These are phyloP conservation scores for Andrena praecox DNA, from an alignment of 2,888 invertebrate species.

Conservation along the genomic window DNA sequence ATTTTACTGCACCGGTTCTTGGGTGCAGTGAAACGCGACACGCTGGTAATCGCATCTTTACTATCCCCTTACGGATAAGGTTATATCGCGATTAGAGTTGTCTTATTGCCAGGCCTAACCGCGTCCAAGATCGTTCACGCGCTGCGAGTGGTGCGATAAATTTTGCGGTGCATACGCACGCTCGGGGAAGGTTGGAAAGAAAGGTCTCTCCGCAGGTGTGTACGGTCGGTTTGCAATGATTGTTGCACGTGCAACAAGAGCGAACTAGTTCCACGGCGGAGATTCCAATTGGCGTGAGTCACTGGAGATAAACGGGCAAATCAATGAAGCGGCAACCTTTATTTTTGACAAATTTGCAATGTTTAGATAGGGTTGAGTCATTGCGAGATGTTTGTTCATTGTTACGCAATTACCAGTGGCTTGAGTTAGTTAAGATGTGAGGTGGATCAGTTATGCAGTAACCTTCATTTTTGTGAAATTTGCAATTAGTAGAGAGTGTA, in stretches of 20 bases:
- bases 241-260: conserved; percentile 15
- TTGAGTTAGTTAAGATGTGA: too few species aligned
- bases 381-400: too few species aligned
- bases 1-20: conserved; percentile 22
- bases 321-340: neutral
- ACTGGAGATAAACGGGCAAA: neutral
- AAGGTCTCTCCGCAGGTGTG: conserved; percentile 43
- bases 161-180: conserved; percentile 28
- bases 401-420: too few species aligned
- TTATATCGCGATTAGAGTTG: conserved; percentile 41
- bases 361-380: too few species aligned
- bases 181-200: conserved; percentile 7
- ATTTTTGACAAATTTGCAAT: neutral
- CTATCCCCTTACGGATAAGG: conserved; percentile 37
- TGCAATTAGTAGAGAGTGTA: neutral
- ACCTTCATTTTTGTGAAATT: neutral
- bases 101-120: conserved; percentile 50
- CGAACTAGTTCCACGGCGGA: conserved; percentile 6
- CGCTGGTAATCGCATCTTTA: conserved; percentile 41
- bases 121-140: conserved; percentile 42
- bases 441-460: neutral
- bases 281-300: conserved; percentile 5
- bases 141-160: conserved; percentile 48
- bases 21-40: conserved; percentile 38
- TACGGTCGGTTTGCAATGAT: conserved; percentile 22